phyloP scores from a whole-genome alignment of 1,140 invertebrate genomes.

The Rhyacophila brunnea region DNA sequence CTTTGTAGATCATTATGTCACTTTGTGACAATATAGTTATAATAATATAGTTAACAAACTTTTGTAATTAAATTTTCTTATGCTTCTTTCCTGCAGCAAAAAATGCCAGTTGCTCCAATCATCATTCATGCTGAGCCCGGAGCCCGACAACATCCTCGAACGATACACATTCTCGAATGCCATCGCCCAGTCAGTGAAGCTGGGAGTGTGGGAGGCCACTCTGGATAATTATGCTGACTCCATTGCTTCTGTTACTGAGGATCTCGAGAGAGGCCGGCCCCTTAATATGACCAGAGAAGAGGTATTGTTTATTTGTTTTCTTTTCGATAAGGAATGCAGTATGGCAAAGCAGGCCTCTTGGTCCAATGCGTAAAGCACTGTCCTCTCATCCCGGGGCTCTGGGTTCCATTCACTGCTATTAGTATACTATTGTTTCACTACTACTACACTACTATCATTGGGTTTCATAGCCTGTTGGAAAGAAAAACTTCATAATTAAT shows the following conservation, averaged over 20 bases:
- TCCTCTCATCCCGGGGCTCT: too few species aligned
- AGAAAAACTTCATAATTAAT: background rate
- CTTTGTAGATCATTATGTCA: too few species aligned
- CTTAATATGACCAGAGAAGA: slow-evolving; percentile 68
- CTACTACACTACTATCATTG: too few species aligned
- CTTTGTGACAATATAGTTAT: too few species aligned
- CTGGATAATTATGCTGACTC: slow-evolving; percentile 80
- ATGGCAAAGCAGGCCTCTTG: background rate
- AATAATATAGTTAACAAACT: too few species aligned
- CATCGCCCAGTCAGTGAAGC: slow-evolving; percentile 86
- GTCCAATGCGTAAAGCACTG: background rate
- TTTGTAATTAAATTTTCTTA: too few species aligned
- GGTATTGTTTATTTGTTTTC: slow-evolving; percentile 38
- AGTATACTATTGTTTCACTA: too few species aligned
- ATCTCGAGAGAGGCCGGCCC: slow-evolving; percentile 68
- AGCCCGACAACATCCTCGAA: slow-evolving; percentile 51
- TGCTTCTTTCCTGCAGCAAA: slow-evolving; percentile 47
- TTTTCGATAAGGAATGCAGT: background rate
- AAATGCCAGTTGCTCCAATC: slow-evolving; percentile 51
- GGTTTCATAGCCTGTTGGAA: background rate
- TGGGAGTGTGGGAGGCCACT: slow-evolving; percentile 88
- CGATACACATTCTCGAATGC: slow-evolving; percentile 73
- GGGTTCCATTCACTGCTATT: too few species aligned
- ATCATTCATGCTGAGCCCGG: slow-evolving; percentile 51
- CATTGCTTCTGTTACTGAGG: slow-evolving; percentile 78